Base-by-base conservation (phyloP, 2,113 vertebrate genomes). In the Nothocercus julius region DNA sequence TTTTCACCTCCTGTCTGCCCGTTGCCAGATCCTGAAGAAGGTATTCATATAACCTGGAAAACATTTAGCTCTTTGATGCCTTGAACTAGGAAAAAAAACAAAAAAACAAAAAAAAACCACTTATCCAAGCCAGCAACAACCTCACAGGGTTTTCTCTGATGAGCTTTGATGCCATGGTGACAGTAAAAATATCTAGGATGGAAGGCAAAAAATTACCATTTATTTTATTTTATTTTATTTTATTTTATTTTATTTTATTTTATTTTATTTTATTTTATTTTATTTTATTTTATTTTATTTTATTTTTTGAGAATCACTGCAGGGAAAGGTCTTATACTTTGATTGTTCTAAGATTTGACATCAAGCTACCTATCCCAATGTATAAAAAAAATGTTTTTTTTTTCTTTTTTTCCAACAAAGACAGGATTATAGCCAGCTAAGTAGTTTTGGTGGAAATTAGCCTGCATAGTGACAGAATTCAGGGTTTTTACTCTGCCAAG, bases 91-190 rank as follows among this genome's bases (percentile, higher is more conserved):
- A 22, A 69, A 38, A 92, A 92, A 92, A 36, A 36, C 36, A 36
- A 36, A 36, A 6, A 36, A 36, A 36, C 36, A 36, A 36, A 36
- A 36, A 36, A 36, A 36, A 36, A 6, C 36, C 36, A 69, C 79
- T 87, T 85, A 74, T n/a, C 42, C 24, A 59, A 92, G 58, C 80
- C 88, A 92, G 83, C 5, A 16, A 84, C 88, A 92, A 72, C 51
- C 51, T 95, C 34, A 66, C 1, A 1, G 68, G 63, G 76, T 94
- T 85, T 85, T 88, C 68, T 91, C 59, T 68, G 59, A 70, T 80
- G 61, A 90, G 45, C 30, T 80, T 83, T 90, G 82, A 63, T 91
- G 89, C 89, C 79, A 87, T 85, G 89, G 68, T 89, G 94, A 93
- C 47, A 79, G 28, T 30, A 89, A 82, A 95, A 92, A 59, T 83